Evolutionary conservation across 2,797 vertebrate genomes (phyloP).

Genomic region (Chelon labrosus): DNA sequence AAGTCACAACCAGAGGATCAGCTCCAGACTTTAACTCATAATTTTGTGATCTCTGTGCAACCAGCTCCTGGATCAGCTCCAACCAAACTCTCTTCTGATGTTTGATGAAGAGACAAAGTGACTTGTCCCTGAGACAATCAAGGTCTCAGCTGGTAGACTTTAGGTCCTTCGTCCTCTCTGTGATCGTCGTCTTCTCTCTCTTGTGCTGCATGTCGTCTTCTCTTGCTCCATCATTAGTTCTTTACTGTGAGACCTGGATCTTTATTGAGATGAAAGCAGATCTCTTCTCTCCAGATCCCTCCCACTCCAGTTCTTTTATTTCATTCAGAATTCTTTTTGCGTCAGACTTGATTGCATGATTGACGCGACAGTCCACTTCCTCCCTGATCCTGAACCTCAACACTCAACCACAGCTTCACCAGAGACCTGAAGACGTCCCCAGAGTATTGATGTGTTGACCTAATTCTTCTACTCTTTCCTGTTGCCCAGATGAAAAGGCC

Average conservation of each 20-base stretch:
- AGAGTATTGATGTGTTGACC: slow-evolving; percentile 76
- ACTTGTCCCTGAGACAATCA: too few species aligned
- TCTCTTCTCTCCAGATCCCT: slow-evolving; percentile 34
- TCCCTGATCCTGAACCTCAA: slow-evolving; percentile 58
- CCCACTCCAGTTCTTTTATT: slow-evolving; percentile 50
- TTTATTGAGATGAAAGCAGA: slow-evolving; percentile 52
- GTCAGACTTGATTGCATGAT: slow-evolving; percentile 65
- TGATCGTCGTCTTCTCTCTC: slow-evolving; percentile 77
- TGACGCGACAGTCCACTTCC: slow-evolving; percentile 51
- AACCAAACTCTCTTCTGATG: too few species aligned
- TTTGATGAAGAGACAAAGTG: too few species aligned
- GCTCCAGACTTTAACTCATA: too few species aligned
- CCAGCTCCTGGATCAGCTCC: too few species aligned
- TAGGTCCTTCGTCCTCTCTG: slow-evolving; percentile 52
- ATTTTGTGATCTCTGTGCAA: too few species aligned
- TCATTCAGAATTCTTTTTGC: slow-evolving; percentile 26
- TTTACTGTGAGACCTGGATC: slow-evolving; percentile 23
- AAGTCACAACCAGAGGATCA: too few species aligned
- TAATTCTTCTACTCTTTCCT: slow-evolving; percentile 85
- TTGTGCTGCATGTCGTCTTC: slow-evolving; percentile 56
- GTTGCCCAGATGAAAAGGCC: slow-evolving; percentile 90
- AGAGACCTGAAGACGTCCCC: slow-evolving; percentile 65
- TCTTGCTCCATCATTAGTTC: slow-evolving; percentile 11
- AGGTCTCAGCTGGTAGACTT: too few species aligned
- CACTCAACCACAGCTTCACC: slow-evolving; percentile 54